Percentiles rank a stretch among this genome's conserved stretches.
Conservation (phyloP, 2,888 invertebrate genomes). For the Zonitis immaculata region DNA sequence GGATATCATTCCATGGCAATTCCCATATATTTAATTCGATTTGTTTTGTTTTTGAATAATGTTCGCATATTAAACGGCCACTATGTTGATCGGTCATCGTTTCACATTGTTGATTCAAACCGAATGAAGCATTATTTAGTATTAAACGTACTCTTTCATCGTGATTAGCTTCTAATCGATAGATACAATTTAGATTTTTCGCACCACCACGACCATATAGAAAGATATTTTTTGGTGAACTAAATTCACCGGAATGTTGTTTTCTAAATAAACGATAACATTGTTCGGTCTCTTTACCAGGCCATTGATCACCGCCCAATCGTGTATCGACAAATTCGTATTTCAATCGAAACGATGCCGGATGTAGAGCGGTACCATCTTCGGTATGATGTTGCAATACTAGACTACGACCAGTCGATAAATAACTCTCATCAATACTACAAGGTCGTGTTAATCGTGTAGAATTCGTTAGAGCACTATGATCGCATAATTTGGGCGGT, state of each 20-base stretch:
- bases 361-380: slow-evolving; percentile 76
- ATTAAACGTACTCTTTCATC: slow-evolving; percentile 59
- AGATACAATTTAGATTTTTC: slow-evolving; percentile 69
- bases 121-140: slow-evolving; percentile 68
- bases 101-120: slow-evolving; percentile 60
- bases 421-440: slow-evolving; percentile 73
- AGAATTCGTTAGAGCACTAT: slow-evolving; percentile 67
- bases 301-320: slow-evolving; percentile 65
- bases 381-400: slow-evolving; percentile 56
- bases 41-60: slow-evolving; percentile 43
- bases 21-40: slow-evolving; percentile 61
- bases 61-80: slow-evolving; percentile 59
- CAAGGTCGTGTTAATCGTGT: slow-evolving; percentile 76
- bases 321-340: slow-evolving; percentile 82
- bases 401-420: slow-evolving; percentile 53
- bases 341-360: slow-evolving; percentile 65
- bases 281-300: slow-evolving; percentile 42
- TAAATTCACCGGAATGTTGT: slow-evolving; percentile 58
- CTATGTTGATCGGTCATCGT: slow-evolving; percentile 71
- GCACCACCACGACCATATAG: slow-evolving; percentile 81
- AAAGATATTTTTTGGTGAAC: slow-evolving; percentile 69
- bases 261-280: slow-evolving; percentile 64
- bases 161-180: slow-evolving; percentile 64
- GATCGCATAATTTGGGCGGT: slow-evolving; percentile 77
- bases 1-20: slow-evolving; percentile 66